Evolutionary conservation across 2,888 invertebrate genomes (phyloP).

Genomic region (Cephus sareptanus): DNA sequence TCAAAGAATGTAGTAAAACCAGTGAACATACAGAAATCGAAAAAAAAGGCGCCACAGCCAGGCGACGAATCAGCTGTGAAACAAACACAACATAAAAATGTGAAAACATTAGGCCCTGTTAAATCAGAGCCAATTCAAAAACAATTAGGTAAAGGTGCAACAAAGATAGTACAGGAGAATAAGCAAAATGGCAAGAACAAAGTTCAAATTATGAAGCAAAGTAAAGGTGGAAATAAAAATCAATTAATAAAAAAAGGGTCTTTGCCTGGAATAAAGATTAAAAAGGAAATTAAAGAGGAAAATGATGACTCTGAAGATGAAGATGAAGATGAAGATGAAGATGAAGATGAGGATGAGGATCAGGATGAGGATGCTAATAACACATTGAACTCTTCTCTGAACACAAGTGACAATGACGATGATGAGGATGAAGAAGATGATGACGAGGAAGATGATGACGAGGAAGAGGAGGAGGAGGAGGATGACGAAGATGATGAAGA

Average conservation of each 20-base stretch:
- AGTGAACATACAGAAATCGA: slow-evolving; percentile 6
- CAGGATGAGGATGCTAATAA: slow-evolving; percentile 10
- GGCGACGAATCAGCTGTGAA: not conserved
- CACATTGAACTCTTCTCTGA: not conserved
- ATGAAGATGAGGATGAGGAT: slow-evolving; percentile 18
- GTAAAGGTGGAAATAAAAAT: slow-evolving; percentile 13
- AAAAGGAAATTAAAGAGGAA: not conserved
- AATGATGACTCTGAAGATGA: slow-evolving; percentile 12
- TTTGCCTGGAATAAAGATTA: slow-evolving; percentile 12
- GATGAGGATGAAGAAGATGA: slow-evolving; percentile 4
- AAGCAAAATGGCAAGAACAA: not conserved
- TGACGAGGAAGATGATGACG: not conserved
- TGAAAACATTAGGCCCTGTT: too few species aligned
- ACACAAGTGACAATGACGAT: slow-evolving; percentile 10
- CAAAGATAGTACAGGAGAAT: not conserved
- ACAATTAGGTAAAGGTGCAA: not conserved
- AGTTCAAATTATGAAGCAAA: slow-evolving; percentile 10
- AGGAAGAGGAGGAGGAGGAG: slow-evolving; percentile 9
- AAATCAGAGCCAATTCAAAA: not conserved
- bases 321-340: slow-evolving; percentile 15
- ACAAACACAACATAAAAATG: too few species aligned
- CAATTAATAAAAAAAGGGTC: slow-evolving; percentile 7
- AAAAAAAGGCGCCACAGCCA: slow-evolving; percentile 5
- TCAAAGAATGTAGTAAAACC: not conserved
- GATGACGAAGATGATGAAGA: not conserved